Evolutionary conservation across 2,888 invertebrate species (phyloP), one percentile per base, ranked within the genome.

Genomic region (Drosophila rubida): DNA sequence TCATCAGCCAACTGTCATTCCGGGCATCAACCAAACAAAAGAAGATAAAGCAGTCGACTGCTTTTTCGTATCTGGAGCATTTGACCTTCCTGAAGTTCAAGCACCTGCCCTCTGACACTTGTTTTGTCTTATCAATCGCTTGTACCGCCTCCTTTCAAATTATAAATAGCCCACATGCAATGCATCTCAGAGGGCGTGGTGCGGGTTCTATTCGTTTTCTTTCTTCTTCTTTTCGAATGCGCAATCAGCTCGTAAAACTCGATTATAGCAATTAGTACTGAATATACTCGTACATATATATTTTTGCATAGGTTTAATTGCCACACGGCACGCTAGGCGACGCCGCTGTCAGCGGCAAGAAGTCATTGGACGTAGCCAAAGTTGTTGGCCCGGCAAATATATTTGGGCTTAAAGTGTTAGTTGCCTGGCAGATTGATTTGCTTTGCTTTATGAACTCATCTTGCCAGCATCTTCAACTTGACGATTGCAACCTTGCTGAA

Each of bases 41-140:
- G 4, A 27, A 13, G 16, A 3, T 37, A 19, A 4, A 55, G 42
- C n/a, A 57, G 32, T 13, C 37, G 11, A 25, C 6, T 14, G 8
- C 13, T 39, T 32, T 19, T 19, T 19, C 48, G 46, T 71, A 71
- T 75, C 71, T 69, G 53, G 3, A 9, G 14, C 27, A 25, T n/a
- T 69, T 68, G 80, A 88, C 82, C 82, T 88, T 86, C 37, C 48
- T 54, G 67, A 86, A 80, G 82, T 82, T 82, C 82, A 82, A 80
- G 71, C 74, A 86, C 74, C 83, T 79, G 83, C 69, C 86, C 81
- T 87, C 67, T 82, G 86, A 82, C 85, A 61, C 68, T 16, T 9
- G 4, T 49, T 35, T 4, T 32, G 32, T 5, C 68, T 88, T 82
- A 82, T 82, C 82, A 69, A 50, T 64, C 11, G 44, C 22, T 16